Percentiles rank a stretch among this genome's conserved stretches.
Conservation (phyloP, 2,113 vertebrate species). For the Pungitius pungitius region DNA sequence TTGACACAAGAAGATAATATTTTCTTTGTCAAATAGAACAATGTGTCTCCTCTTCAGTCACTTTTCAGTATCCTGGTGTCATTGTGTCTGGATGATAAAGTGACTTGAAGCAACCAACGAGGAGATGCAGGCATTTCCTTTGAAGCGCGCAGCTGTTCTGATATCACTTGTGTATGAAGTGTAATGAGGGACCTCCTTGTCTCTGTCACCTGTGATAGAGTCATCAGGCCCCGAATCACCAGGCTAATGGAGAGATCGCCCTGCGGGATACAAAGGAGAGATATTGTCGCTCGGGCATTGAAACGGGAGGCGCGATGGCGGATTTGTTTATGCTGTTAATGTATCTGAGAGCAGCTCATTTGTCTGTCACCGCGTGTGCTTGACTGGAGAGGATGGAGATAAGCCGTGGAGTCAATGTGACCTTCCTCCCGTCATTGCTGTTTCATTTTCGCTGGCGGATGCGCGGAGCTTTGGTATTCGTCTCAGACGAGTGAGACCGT, state of each 20-base stretch:
- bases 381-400: constrained; percentile 69
- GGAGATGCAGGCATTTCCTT: constrained; percentile 54
- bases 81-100: constrained; percentile 54
- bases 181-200: constrained; percentile 67
- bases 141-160: constrained; percentile 52
- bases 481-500: constrained; percentile 40
- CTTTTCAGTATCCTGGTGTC: constrained; percentile 42
- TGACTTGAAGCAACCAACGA: constrained; percentile 47
- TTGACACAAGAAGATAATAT: constrained; percentile 31
- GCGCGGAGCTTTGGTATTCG: constrained; percentile 42
- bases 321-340: constrained; percentile 69
- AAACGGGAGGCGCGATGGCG: constrained; percentile 30
- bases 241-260: constrained; percentile 60
- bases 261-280: constrained; percentile 42
- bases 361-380: constrained; percentile 52
- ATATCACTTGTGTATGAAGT: constrained; percentile 47
- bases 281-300: constrained; percentile 19
- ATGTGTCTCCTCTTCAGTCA: constrained; percentile 55
- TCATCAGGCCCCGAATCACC: constrained; percentile 61
- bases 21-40: constrained; percentile 45
- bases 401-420: constrained; percentile 61
- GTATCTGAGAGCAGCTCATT: constrained; percentile 60
- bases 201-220: constrained; percentile 65
- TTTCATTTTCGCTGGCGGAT: constrained; percentile 14
- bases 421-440: constrained; percentile 53